Evolutionary conservation across 2,113 vertebrate genomes (phyloP), one percentile per base, ranked within the genome.

Genomic region (Semnornis frantzii): DNA sequence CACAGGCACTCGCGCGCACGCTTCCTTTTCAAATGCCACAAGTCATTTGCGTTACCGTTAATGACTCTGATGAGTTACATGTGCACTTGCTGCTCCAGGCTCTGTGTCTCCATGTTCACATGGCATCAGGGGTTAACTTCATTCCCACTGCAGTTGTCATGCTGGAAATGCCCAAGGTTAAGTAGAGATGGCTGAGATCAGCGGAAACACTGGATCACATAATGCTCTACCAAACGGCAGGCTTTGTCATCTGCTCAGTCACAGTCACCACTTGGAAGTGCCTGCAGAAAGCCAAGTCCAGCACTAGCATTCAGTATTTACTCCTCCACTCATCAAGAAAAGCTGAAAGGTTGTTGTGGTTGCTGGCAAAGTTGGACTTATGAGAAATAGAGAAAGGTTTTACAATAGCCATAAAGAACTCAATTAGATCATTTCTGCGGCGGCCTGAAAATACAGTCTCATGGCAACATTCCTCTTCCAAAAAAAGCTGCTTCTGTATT

Each of bases 31-130:
- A 93, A 89, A 83, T 89, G 86, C 81, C 92, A 93, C 89, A 85
- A 90, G 82, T 91, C 52, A 81, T 94, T 92, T 83, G n/a, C 87
- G 16, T 92, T 90, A 77, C 64, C 74, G 82, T 33, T 96, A 95
- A 94, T 93, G 92, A 92, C 72, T 92, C 81, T 78, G 92, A 83
- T 79, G 89, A 91, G 76, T 89, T 94, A 63, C 88, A 87, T 28
- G 28, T 81, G 85, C 79, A 5, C 1, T 25, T 2, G 0, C 84
- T 59, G 71, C 95, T 87, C 76, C 82, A 86, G 94, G 82, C 70
- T 94, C 68, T 83, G 62, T 62, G 68, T 54, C 90, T 87, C 76
- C 55, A 42, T 42, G 76, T 54, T 87, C 79, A 46, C 50, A 10
- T 34, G 73, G 62, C n/a, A 54, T 74, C 44, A 85, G 37, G 58